These are phyloP conservation scores for Crotalus helleri DNA, from an alignment of 2,113 vertebrate species.

Conservation along the genomic window DNA sequence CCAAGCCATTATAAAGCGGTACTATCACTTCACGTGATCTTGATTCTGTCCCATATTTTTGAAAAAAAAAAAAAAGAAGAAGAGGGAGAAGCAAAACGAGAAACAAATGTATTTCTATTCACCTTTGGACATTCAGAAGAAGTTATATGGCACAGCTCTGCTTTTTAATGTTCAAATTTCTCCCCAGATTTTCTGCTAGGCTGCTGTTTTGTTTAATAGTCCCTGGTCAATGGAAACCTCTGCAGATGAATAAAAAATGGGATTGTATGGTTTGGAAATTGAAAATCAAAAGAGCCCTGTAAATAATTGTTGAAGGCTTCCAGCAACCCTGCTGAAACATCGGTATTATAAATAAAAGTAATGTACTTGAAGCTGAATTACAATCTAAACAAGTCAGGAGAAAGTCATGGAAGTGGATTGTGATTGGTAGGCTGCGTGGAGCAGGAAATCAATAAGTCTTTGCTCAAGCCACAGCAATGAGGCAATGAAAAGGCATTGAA, in stretches of 20 bases:
- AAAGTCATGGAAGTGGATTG: slow-evolving; percentile 22
- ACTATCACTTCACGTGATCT: neutral
- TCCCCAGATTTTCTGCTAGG: accelerated
- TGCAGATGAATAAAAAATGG: slow-evolving; percentile 51
- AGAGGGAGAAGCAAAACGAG: neutral
- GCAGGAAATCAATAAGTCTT: slow-evolving; percentile 41
- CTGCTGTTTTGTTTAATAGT: neutral
- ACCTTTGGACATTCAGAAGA: neutral
- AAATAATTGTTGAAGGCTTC: slow-evolving; percentile 63
- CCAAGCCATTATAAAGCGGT: neutral
- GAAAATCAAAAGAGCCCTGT: slow-evolving; percentile 67
- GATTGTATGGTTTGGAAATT: slow-evolving; percentile 66
- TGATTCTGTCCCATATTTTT: neutral
- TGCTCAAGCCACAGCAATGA: no score
- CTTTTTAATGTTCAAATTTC: neutral
- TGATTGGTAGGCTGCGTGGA: slow-evolving; percentile 41
- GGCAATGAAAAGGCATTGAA: no score
- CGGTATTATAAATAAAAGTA: slow-evolving; percentile 68
- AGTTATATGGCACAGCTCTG: neutral
- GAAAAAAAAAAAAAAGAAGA: neutral
- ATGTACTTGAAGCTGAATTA: slow-evolving; percentile 59
- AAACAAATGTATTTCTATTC: neutral
- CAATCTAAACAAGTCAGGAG: slow-evolving; percentile 52
- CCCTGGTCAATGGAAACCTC: slow-evolving; percentile 41
- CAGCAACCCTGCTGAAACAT: slow-evolving; percentile 39